These are phyloP conservation scores for Oryzias sinensis DNA, from an alignment of 2,797 vertebrate genomes.

Conservation along the genomic window DNA sequence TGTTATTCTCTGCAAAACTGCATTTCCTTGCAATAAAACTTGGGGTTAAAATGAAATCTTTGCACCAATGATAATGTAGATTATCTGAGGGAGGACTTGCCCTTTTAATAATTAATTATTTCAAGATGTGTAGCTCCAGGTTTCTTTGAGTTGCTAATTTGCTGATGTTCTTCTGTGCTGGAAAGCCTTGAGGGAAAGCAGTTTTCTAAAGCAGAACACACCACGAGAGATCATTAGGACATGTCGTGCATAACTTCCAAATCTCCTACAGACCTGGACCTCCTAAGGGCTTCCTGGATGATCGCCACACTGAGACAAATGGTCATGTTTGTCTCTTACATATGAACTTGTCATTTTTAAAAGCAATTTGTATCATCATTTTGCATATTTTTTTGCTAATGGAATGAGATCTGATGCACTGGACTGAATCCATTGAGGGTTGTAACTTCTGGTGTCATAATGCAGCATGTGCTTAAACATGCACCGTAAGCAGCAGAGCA, in stretches of 20 bases:
- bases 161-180: constrained; percentile 29
- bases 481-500: no score
- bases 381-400: not conserved
- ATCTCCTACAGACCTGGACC: constrained; percentile 41
- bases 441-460: no score
- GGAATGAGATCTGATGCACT: not conserved
- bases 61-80: constrained; percentile 21
- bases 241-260: constrained; percentile 18
- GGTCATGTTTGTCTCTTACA: constrained; percentile 6
- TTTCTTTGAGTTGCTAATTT: constrained; percentile 67
- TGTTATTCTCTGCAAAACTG: not conserved
- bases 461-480: no score
- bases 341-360: not conserved
- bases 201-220: constrained; percentile 34
- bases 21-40: constrained; percentile 3
- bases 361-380: not conserved
- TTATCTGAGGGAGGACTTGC: constrained; percentile 16
- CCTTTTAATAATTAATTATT: constrained; percentile 53
- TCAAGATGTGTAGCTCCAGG: constrained; percentile 51
- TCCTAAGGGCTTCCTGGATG: constrained; percentile 25
- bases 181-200: constrained; percentile 28
- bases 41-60: not conserved
- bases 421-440: no score
- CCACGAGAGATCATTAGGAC: constrained; percentile 39
- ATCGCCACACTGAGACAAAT: constrained; percentile 29